Conservation (phyloP, 2,888 invertebrate species). For the Crocallis elinguaria region DNA sequence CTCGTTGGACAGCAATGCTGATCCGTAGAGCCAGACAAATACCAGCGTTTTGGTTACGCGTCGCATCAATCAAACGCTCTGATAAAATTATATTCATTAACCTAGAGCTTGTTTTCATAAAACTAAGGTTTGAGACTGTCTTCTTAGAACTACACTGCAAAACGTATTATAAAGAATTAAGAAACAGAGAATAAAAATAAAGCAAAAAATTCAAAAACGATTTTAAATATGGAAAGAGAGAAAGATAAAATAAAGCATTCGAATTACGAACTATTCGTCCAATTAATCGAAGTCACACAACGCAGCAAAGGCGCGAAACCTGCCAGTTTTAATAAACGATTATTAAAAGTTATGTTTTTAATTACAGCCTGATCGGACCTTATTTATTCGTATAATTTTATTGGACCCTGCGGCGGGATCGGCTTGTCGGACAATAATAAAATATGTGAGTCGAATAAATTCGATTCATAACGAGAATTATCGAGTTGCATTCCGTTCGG, state of each 20-base stretch:
- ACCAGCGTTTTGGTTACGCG: too few species aligned
- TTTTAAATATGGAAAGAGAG: too few species aligned
- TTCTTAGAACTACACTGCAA: too few species aligned
- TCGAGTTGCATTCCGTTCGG: slow-evolving; percentile 68
- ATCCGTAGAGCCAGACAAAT: too few species aligned
- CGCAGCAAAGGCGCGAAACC: slow-evolving; percentile 70
- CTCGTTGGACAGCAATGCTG: too few species aligned
- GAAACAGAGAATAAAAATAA: too few species aligned
- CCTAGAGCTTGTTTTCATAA: too few species aligned
- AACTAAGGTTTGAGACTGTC: too few species aligned
- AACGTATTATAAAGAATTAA: too few species aligned
- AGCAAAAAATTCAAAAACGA: not conserved
- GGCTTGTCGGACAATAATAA: slow-evolving; percentile 67
- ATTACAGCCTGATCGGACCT: slow-evolving; percentile 76
- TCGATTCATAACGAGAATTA: slow-evolving; percentile 80
- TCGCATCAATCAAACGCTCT: too few species aligned
- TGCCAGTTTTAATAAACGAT: slow-evolving; percentile 80
- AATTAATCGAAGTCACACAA: slow-evolving; percentile 37
- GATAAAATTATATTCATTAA: too few species aligned
- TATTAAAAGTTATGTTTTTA: slow-evolving; percentile 84
- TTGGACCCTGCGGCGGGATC: slow-evolving; percentile 76
- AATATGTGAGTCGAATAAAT: slow-evolving; percentile 79
- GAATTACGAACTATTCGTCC: slow-evolving; percentile 21
- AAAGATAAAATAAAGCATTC: slow-evolving; percentile 17
- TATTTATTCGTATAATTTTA: slow-evolving; percentile 84